phyloP scores from a whole-genome alignment of 2,888 invertebrate genomes.

The Rhagium mordax region DNA sequence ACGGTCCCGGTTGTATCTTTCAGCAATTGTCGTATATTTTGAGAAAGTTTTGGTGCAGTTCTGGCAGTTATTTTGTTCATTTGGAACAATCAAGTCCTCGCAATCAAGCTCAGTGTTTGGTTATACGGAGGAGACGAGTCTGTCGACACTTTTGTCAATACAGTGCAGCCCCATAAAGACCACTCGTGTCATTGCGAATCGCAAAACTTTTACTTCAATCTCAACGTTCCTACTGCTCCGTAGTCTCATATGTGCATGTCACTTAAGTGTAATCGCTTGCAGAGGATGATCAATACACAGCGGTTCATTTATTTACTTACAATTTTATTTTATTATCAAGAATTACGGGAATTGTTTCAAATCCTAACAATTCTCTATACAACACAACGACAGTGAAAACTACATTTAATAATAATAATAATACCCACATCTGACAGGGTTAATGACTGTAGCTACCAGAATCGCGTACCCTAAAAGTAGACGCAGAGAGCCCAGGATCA shows the following conservation, averaged over 20 bases:
- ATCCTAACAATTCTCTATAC: too few relatives aligned
- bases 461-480: too few relatives aligned
- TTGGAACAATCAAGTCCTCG: conserved; percentile 71
- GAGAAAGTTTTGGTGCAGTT: conserved; percentile 54
- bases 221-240: not conserved
- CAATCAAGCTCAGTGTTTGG: conserved; percentile 69
- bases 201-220: conserved; percentile 52
- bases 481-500: too few relatives aligned
- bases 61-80: conserved; percentile 69
- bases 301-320: not conserved
- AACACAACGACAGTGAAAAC: too few relatives aligned
- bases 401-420: too few relatives aligned
- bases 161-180: conserved; percentile 72
- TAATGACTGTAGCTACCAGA: too few relatives aligned
- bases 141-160: conserved; percentile 74
- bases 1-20: conserved; percentile 32
- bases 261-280: not conserved
- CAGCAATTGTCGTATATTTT: conserved; percentile 50
- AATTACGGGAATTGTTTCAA: too few relatives aligned
- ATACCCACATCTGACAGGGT: too few relatives aligned
- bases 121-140: conserved; percentile 70
- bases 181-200: conserved; percentile 75
- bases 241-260: conserved; percentile 23
- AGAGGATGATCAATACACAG: not conserved
- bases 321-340: too few relatives aligned